Evolutionary conservation across 2,113 vertebrate species (phyloP), one percentile per base, ranked within the genome.

Genomic region (Lophura nycthemera): DNA sequence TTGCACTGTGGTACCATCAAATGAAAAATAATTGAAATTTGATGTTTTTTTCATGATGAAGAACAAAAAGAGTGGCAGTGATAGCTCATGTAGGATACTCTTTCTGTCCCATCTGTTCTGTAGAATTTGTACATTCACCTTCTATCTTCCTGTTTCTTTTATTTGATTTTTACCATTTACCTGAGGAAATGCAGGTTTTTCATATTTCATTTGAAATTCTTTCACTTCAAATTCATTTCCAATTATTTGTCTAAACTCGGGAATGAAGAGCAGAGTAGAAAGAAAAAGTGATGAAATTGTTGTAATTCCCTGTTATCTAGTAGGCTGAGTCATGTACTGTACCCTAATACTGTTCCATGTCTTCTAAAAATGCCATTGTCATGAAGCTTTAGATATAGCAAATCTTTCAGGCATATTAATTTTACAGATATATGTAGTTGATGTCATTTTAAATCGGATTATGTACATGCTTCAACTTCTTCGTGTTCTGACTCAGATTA

Each of bases 11-110:
- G 32, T 63, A 45, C 15, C 27, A 43, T 61, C 42, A 83, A 32
- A 29, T 8, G 71, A 52, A 57, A 72, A 76, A 22, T 34, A 48
- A 59, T 47, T 82, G 42, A 10, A 29, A 74, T 30, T 65, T 48
- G 1, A 10, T 70, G 9, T 34, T 1, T 4, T 0, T 83, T 64
- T n/a, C 18, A 1, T 56, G 8, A 29, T 70, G 30, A 48, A 43
- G 60, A 43, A 69, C 50, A 88, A 25, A 61, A 40, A 50, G 34
- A 38, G 16, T 42, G 32, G 54, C 38, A 65, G 1, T 5, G 38
- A 30, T 25, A 86, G n/a, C 56, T 89, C 7, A 15, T 6, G 29
- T 63, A 32, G 54, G n/a, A 20, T 75, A 8, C 29, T 79, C 29
- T 34, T 43, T 8, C 7, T 75, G 64, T 84, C 66, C 59, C 8